Evolutionary conservation across 1,140 invertebrate species (phyloP).

Genomic region (Aphidius gifuensis): DNA sequence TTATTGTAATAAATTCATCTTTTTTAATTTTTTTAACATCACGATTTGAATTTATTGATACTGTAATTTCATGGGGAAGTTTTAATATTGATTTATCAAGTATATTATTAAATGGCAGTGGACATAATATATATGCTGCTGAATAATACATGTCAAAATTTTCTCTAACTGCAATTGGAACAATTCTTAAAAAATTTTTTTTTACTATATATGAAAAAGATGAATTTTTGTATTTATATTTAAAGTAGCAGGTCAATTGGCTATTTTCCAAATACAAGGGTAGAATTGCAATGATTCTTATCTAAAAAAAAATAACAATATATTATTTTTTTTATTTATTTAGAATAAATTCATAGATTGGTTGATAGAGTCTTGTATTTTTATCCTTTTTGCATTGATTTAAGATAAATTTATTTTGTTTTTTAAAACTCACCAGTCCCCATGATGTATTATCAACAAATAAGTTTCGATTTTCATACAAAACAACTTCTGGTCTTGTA

Average conservation of each 20-base stretch:
- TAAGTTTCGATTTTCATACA: conserved; percentile 24
- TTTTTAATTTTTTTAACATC: not conserved
- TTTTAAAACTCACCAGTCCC: conserved; percentile 26
- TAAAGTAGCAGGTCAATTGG: conserved; percentile 24
- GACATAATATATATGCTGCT: conserved; percentile 29
- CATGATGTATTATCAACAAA: conserved; percentile 19
- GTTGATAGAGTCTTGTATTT: no score
- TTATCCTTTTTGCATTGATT: no score
- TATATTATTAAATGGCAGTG: conserved; percentile 20
- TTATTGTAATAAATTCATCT: conserved; percentile 21
- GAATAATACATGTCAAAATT: conserved; percentile 31
- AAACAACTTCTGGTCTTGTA: conserved; percentile 26
- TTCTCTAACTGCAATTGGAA: conserved; percentile 24
- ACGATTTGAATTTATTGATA: conserved; percentile 11
- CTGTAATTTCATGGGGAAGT: conserved; percentile 22
- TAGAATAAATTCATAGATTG: no score
- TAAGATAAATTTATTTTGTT: not conserved
- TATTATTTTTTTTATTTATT: no score
- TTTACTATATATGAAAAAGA: not conserved
- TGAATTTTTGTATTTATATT: conserved; percentile 9
- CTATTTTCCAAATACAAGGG: conserved; percentile 11
- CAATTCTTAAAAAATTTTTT: conserved; percentile 17
- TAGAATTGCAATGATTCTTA: conserved; percentile 27
- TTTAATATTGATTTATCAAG: not conserved
- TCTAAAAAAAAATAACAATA: conserved; percentile 13